Evolutionary conservation across 2,113 vertebrate species (phyloP).

Genomic region (Phasianus colchicus): DNA sequence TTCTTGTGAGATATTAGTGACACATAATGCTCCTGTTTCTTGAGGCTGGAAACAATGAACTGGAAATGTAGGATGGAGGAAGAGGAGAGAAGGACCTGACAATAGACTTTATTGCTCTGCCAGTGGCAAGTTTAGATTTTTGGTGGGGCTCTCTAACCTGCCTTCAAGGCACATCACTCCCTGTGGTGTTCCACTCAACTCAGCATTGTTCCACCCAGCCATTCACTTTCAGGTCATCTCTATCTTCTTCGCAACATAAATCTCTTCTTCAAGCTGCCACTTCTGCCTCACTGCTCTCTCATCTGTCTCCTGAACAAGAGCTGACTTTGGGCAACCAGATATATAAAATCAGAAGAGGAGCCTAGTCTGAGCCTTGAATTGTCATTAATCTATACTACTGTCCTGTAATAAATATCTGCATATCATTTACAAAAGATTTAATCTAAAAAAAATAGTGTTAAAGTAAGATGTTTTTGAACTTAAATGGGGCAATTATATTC

Average conservation of each 20-base stretch:
- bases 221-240: not conserved
- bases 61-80: conserved; percentile 54
- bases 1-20: conserved; percentile 30
- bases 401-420: not conserved
- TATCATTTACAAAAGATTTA: not conserved
- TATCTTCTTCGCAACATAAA: not conserved
- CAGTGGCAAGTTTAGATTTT: conserved; percentile 36
- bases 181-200: not conserved
- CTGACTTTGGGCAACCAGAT: not conserved
- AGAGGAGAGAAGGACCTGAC: conserved; percentile 1
- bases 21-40: conserved; percentile 30
- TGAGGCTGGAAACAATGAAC: conserved; percentile 18
- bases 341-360: not conserved
- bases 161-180: not conserved
- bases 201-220: not conserved
- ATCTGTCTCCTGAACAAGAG: fast-evolving
- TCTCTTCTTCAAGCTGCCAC: not conserved
- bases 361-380: not conserved
- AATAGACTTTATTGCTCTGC: not conserved
- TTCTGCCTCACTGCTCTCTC: not conserved
- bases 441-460: not conserved
- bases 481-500: not conserved
- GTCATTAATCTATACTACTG: not conserved
- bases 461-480: not conserved
- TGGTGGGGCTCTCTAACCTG: not conserved